Percentiles rank a stretch among this genome's conserved stretches.
These are phyloP conservation scores for Orientallactaga bullata DNA, from an alignment of 2,113 vertebrate genomes.

Conservation along the genomic window DNA sequence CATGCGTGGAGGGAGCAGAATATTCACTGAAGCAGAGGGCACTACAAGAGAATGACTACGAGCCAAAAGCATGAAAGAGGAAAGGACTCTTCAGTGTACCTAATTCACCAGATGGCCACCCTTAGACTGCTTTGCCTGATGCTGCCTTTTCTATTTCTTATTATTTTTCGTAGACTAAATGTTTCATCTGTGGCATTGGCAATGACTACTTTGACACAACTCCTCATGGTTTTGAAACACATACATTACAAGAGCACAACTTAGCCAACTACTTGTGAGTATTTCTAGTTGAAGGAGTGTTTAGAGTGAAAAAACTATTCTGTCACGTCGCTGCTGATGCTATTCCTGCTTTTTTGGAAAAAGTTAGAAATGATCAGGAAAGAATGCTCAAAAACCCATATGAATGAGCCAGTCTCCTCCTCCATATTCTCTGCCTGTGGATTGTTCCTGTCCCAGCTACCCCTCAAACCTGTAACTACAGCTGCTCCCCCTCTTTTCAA, in stretches of 20 bases:
- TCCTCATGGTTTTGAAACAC: constrained; percentile 98
- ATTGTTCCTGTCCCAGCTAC: too few species aligned
- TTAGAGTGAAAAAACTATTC: neutral
- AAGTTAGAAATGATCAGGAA: neutral
- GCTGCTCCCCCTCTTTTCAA: neutral
- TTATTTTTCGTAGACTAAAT: constrained; percentile 93
- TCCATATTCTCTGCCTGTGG: neutral
- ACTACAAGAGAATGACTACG: neutral
- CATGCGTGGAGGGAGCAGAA: neutral
- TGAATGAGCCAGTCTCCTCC: neutral
- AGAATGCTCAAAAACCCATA: neutral
- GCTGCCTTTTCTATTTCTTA: neutral
- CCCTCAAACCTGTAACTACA: neutral
- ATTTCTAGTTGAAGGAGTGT: neutral
- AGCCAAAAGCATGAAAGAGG: neutral
- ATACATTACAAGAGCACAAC: constrained; percentile 99
- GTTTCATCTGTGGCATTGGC: constrained; percentile 99
- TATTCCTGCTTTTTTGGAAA: neutral
- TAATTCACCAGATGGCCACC: neutral
- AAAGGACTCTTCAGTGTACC: neutral
- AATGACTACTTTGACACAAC: constrained; percentile 99
- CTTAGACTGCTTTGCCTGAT: neutral
- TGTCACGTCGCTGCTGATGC: neutral
- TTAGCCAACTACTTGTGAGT: constrained; percentile 99
- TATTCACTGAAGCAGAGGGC: neutral